These are phyloP conservation scores for Rhingia campestris DNA, from an alignment of 2,888 invertebrate genomes.

Conservation along the genomic window DNA sequence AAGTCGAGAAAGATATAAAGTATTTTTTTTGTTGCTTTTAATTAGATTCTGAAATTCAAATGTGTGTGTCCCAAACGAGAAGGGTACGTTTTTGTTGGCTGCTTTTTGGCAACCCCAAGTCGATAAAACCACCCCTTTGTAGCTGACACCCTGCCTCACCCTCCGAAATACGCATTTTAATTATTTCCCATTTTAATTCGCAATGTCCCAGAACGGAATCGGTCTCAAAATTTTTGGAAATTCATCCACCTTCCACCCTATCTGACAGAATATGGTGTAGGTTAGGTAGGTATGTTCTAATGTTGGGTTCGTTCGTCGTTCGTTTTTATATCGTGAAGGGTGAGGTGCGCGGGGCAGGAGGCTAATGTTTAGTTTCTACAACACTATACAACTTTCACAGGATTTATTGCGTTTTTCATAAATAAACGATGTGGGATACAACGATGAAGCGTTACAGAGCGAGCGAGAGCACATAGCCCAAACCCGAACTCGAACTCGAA, in stretches of 20 bases:
- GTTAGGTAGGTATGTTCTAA: slow-evolving; percentile 7
- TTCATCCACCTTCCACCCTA: slow-evolving; percentile 32
- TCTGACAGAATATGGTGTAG: slow-evolving; percentile 18
- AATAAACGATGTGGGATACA: slow-evolving; percentile 56
- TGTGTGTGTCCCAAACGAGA: not conserved
- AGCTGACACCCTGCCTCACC: slow-evolving; percentile 58
- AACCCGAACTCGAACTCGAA: slow-evolving; percentile 10
- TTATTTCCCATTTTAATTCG: slow-evolving; percentile 62
- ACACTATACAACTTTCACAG: slow-evolving; percentile 66
- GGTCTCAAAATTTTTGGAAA: slow-evolving; percentile 53
- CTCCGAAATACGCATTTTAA: slow-evolving; percentile 38
- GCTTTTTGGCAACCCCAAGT: slow-evolving; percentile 32
- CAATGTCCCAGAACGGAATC: slow-evolving; percentile 72
- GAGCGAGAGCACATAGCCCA: not conserved
- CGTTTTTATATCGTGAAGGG: too few relatives aligned
- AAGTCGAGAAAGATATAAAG: slow-evolving; percentile 20
- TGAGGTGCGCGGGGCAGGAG: not conserved
- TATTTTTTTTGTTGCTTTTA: not conserved
- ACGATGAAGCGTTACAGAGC: not conserved
- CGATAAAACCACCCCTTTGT: slow-evolving; percentile 52
- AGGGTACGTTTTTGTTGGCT: slow-evolving; percentile 6
- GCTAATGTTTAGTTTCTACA: slow-evolving; percentile 60
- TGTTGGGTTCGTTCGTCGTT: too few relatives aligned
- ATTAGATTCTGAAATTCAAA: not conserved
- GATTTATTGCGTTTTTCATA: slow-evolving; percentile 71